Conservation (phyloP, 2,113 vertebrate genomes). For the Heterocephalus glaber region DNA sequence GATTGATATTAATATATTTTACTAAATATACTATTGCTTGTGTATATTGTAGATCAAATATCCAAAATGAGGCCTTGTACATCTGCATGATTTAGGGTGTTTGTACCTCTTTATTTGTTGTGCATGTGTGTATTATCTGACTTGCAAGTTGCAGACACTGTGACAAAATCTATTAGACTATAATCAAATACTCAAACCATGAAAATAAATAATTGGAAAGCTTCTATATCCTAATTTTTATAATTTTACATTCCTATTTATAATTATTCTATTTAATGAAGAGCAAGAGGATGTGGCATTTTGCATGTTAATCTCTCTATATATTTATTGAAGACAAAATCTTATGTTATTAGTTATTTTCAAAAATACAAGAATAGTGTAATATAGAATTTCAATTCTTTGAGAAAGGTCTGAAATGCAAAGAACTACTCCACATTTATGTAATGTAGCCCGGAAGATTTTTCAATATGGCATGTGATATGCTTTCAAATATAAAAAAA, state of each 20-base stretch:
- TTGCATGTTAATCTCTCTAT: constrained; percentile 63
- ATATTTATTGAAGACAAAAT: constrained; percentile 22
- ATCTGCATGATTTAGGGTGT: constrained; percentile 62
- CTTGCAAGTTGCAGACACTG: constrained; percentile 27
- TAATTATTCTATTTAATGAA: constrained; percentile 55
- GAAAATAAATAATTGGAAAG: constrained; percentile 49
- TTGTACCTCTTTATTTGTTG: constrained; percentile 34
- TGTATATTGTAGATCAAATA: constrained; percentile 40
- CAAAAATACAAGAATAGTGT: not conserved
- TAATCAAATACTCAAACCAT: constrained; percentile 61
- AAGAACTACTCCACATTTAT: constrained; percentile 26
- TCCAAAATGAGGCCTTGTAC: constrained; percentile 64
- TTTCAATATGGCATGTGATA: constrained; percentile 35
- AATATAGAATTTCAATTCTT: not conserved
- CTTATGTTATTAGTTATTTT: not conserved
- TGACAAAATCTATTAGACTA: constrained; percentile 52
- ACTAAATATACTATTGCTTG: constrained; percentile 49
- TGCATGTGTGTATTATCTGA: constrained; percentile 29
- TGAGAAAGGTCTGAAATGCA: not conserved
- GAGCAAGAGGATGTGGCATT: constrained; percentile 31
- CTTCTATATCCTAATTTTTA: constrained; percentile 55
- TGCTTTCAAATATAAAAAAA: constrained; percentile 38
- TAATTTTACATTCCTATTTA: constrained; percentile 66
- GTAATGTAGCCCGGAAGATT: constrained; percentile 9
- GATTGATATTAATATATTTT: constrained; percentile 44